These are phyloP conservation scores for Asarcornis scutulata DNA, from an alignment of 2,113 vertebrate species.

Conservation along the genomic window DNA sequence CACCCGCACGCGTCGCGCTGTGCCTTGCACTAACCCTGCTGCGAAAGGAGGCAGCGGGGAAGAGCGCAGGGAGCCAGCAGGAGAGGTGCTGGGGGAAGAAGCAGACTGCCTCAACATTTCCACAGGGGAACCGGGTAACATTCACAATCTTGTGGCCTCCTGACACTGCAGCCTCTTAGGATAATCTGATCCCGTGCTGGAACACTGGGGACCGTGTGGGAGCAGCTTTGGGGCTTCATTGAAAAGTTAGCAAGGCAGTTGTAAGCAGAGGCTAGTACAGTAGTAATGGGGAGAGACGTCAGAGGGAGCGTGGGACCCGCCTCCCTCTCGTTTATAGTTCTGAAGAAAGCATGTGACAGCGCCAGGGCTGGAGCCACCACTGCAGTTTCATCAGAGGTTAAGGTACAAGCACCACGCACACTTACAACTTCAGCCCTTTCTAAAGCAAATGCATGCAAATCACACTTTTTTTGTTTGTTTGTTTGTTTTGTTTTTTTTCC, in stretches of 20 bases:
- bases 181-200: not conserved
- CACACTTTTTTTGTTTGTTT: not conserved
- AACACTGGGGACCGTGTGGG: not conserved
- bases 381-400: conserved; percentile 80
- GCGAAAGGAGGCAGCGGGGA: not conserved
- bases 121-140: not conserved
- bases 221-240: conserved; percentile 40
- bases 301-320: conserved; percentile 42
- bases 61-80: not conserved
- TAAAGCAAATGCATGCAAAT: conserved; percentile 51
- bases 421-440: conserved; percentile 52
- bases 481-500: too few species aligned
- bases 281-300: conserved; percentile 72
- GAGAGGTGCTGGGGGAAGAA: not conserved
- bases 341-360: conserved; percentile 72
- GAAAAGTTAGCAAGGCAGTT: conserved; percentile 55
- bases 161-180: conserved; percentile 7
- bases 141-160: conserved; percentile 28
- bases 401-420: conserved; percentile 68
- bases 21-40: not conserved
- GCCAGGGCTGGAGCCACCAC: conserved; percentile 70
- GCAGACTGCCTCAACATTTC: conserved; percentile 49
- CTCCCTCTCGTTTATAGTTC: conserved; percentile 69
- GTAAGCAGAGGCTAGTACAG: conserved; percentile 60
- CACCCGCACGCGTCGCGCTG: not conserved